Percentiles rank a stretch among this genome's conserved stretches.
These are phyloP conservation scores for Shargacucullia verbasci DNA, from an alignment of 2,888 invertebrate species.

Conservation along the genomic window DNA sequence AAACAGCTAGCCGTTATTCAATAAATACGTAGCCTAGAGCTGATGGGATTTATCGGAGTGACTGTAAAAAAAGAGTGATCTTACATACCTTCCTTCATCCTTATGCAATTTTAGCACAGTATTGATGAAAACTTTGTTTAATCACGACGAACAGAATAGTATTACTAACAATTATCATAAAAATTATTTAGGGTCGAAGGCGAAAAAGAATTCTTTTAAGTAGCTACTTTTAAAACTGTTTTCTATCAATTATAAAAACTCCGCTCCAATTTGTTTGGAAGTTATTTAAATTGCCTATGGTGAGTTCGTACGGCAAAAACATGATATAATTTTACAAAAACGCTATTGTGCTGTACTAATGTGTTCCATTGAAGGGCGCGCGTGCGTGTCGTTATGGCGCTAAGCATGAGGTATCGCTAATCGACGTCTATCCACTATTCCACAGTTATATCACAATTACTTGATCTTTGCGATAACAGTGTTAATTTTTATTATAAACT, in stretches of 20 bases:
- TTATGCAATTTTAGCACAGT: too few species aligned
- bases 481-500: too few species aligned
- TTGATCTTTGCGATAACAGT: slow-evolving; percentile 29
- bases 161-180: too few species aligned
- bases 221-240: too few species aligned
- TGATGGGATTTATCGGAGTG: slow-evolving; percentile 3
- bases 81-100: too few species aligned
- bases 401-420: slow-evolving; percentile 47
- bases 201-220: too few species aligned
- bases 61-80: too few species aligned
- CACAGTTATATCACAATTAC: slow-evolving; percentile 42
- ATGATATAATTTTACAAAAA: slow-evolving; percentile 31
- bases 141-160: too few species aligned
- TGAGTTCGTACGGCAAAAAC: slow-evolving; percentile 21
- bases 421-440: slow-evolving; percentile 29
- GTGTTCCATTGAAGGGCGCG: slow-evolving; percentile 46
- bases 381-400: slow-evolving; percentile 50
- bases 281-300: slow-evolving; percentile 18
- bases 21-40: not conserved
- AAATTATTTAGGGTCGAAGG: too few species aligned
- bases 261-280: slow-evolving; percentile 26
- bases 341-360: slow-evolving; percentile 25
- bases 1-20: slow-evolving; percentile 25
- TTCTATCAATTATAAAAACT: slow-evolving; percentile 14
- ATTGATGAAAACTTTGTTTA: too few species aligned